Evolutionary conservation across 2,888 invertebrate genomes (phyloP).

Genomic region (Autographa gamma): DNA sequence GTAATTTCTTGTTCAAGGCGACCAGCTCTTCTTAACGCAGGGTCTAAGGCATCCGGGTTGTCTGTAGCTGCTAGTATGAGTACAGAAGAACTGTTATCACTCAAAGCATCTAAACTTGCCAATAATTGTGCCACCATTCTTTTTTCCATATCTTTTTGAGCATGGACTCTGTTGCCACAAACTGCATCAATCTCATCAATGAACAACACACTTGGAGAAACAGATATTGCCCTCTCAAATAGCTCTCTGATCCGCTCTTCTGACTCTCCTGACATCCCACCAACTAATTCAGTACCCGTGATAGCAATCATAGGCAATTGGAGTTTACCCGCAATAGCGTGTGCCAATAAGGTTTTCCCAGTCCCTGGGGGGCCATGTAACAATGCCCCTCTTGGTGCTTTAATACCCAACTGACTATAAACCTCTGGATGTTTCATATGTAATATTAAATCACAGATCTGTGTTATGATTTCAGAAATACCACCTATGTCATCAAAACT

Average conservation of each 20-base stretch:
- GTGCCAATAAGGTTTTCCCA: slow-evolving; percentile 95
- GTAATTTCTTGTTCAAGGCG: slow-evolving; percentile 98
- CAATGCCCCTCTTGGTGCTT: slow-evolving; percentile 96
- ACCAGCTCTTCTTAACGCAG: slow-evolving; percentile 96
- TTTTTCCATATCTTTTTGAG: slow-evolving; percentile 98
- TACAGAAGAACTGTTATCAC: slow-evolving; percentile 89
- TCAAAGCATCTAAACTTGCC: slow-evolving; percentile 95
- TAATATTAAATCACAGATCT: slow-evolving; percentile 92
- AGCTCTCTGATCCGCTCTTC: slow-evolving; percentile 97
- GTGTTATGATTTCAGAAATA: slow-evolving; percentile 91
- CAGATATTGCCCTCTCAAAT: slow-evolving; percentile 94
- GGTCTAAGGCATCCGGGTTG: slow-evolving; percentile 97
- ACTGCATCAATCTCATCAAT: slow-evolving; percentile 99
- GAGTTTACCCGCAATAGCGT: slow-evolving; percentile 96
- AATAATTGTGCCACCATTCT: slow-evolving; percentile 98
- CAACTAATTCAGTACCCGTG: slow-evolving; percentile 97
- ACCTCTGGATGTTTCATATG: slow-evolving; percentile 97
- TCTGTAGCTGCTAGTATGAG: slow-evolving; percentile 98
- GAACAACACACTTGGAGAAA: slow-evolving; percentile 95
- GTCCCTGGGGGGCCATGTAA: slow-evolving; percentile 99
- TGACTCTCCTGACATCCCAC: slow-evolving; percentile 98
- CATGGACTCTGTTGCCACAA: slow-evolving; percentile 95
- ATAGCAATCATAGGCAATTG: slow-evolving; percentile 95
- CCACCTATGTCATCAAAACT: slow-evolving; percentile 95
- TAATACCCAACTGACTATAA: slow-evolving; percentile 94